phyloP scores from a whole-genome alignment of 2,113 vertebrate species.

The Stomatorhinus ivindoensis region DNA sequence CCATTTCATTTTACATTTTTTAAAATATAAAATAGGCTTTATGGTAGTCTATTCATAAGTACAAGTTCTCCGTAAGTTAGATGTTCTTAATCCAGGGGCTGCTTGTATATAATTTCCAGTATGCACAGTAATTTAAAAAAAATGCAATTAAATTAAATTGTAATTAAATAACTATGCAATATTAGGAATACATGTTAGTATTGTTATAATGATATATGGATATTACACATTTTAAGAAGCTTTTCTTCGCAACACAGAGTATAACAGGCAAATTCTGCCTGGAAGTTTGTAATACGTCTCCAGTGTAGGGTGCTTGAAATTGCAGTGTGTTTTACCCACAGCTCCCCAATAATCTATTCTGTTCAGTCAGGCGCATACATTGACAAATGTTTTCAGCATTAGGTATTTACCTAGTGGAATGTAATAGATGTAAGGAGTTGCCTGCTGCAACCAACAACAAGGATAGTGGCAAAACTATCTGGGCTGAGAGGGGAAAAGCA shows the following conservation, averaged over 20 bases:
- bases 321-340: slow-evolving; percentile 60
- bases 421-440: slow-evolving; percentile 66
- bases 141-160: too few relatives aligned
- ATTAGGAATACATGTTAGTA: neutral
- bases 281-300: slow-evolving; percentile 59
- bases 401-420: slow-evolving; percentile 65
- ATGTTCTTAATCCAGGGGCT: neutral
- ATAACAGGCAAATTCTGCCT: slow-evolving; percentile 7
- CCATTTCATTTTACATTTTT: neutral
- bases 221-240: neutral
- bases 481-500: slow-evolving; percentile 39
- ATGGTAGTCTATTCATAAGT: neutral
- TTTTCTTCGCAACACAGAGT: neutral
- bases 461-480: slow-evolving; percentile 56
- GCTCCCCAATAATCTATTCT: slow-evolving; percentile 65
- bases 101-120: neutral
- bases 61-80: neutral
- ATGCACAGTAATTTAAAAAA: neutral
- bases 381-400: slow-evolving; percentile 67
- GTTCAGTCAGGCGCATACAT: slow-evolving; percentile 64
- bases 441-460: slow-evolving; percentile 54
- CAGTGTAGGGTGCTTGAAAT: slow-evolving; percentile 56
- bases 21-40: neutral
- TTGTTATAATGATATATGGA: neutral
- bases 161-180: neutral